Evolutionary conservation across 2,797 vertebrate species (phyloP).

Genomic region (Astyanax mexicanus): DNA sequence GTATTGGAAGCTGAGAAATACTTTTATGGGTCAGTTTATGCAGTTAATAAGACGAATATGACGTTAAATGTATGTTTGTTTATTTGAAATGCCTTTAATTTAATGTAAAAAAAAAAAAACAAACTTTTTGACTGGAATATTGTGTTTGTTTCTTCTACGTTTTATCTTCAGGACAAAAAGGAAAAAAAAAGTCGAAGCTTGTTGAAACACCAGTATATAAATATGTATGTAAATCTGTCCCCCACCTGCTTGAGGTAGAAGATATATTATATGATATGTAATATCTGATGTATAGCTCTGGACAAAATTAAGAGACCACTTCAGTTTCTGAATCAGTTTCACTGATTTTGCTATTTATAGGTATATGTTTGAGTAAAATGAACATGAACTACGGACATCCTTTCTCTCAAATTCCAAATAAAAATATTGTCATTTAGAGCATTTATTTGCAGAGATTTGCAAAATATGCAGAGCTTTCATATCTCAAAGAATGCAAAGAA

Average conservation of each 20-base stretch:
- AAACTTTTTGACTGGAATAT: slow-evolving; percentile 10
- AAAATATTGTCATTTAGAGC: no score
- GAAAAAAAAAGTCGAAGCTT: background rate
- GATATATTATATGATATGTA: no score
- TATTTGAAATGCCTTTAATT: slow-evolving; percentile 15
- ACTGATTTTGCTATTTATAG: no score
- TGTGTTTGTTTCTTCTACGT: background rate
- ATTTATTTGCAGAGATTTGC: no score
- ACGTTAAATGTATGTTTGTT: background rate
- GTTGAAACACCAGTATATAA: background rate
- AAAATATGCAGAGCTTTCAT: no score
- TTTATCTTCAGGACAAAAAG: background rate
- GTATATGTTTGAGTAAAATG: no score
- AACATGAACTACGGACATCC: no score
- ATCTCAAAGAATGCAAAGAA: no score
- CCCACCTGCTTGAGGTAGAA: background rate
- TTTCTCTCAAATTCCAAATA: no score
- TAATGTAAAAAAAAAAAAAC: background rate
- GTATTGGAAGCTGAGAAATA: slow-evolving; percentile 7
- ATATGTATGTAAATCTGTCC: background rate
- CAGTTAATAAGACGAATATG: slow-evolving; percentile 4
- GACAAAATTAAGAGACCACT: no score
- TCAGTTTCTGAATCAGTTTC: no score
- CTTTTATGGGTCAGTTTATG: background rate
- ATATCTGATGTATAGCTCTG: no score